Conservation (phyloP, 2,888 invertebrate species). For the Ochlodes sylvanus region DNA sequence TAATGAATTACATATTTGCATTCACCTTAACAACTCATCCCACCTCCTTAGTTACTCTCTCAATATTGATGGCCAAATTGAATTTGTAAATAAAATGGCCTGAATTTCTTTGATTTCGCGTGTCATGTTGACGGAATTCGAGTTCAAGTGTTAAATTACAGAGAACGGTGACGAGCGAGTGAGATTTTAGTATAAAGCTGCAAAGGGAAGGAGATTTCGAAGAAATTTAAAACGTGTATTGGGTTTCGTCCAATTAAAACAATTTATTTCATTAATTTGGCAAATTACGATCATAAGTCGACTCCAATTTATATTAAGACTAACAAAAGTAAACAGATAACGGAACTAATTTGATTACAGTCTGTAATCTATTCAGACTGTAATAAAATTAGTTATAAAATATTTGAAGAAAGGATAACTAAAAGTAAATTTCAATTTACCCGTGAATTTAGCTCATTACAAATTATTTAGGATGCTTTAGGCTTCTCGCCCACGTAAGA, state of each 20-base stretch:
- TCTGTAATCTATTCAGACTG: too few species aligned
- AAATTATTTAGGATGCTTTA: too few species aligned
- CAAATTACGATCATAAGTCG: background rate
- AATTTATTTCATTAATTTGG: background rate
- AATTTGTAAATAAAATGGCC: background rate
- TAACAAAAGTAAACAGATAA: background rate
- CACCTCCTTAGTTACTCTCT: too few species aligned
- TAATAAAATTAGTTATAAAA: too few species aligned
- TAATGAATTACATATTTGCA: too few species aligned
- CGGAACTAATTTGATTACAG: too few species aligned
- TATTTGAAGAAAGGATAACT: too few species aligned
- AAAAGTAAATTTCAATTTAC: too few species aligned
- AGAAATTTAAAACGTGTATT: conserved; percentile 3
- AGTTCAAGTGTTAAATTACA: conserved; percentile 25
- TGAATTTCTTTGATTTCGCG: background rate
- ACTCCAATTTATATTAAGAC: background rate
- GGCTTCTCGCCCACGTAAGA: too few species aligned
- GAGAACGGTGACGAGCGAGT: background rate
- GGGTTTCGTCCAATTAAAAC: background rate
- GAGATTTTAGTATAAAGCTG: conserved; percentile 1
- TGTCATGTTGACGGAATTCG: conserved; percentile 10
- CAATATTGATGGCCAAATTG: background rate
- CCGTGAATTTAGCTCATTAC: too few species aligned
- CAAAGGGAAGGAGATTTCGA: background rate
- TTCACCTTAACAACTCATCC: too few species aligned